phyloP scores from a whole-genome alignment of 1,140 invertebrate species.

The Hypsibius dujardini region DNA sequence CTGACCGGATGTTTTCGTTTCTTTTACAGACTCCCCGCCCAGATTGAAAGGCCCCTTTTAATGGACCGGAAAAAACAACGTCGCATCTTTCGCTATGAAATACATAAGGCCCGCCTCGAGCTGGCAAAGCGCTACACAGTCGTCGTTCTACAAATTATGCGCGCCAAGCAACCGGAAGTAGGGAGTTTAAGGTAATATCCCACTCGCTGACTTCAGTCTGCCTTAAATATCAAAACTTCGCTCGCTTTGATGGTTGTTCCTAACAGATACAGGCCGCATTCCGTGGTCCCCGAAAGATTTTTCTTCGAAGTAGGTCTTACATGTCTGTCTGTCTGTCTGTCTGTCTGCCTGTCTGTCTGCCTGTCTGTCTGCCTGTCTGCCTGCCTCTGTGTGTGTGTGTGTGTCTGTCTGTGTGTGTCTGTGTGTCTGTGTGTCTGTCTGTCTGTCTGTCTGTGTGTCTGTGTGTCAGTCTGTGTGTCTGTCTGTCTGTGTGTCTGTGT shows the following conservation, averaged over 20 bases:
- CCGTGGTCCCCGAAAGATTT: conserved; percentile 9
- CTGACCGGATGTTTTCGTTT: too few relatives aligned
- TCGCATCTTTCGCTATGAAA: not conserved
- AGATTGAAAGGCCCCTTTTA: not conserved
- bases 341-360: too few relatives aligned
- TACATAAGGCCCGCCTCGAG: not conserved
- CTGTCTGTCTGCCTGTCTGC: too few relatives aligned
- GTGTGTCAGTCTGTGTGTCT: too few relatives aligned
- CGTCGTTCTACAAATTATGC: not conserved
- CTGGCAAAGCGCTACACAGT: not conserved
- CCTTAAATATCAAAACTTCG: not conserved
- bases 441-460: too few relatives aligned
- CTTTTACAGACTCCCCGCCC: not conserved
- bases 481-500: too few relatives aligned
- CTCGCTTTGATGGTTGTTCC: too few relatives aligned
- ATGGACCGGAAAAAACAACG: not conserved
- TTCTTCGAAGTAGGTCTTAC: conserved; percentile 9
- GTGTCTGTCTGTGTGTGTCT: too few relatives aligned
- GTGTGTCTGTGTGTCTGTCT: too few relatives aligned
- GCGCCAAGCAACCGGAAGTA: not conserved
- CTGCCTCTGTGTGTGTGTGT: too few relatives aligned
- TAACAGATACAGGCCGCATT: not conserved
- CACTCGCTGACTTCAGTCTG: not conserved
- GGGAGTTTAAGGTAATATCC: not conserved
- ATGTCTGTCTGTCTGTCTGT: too few relatives aligned